phyloP scores from a whole-genome alignment of 2,113 vertebrate genomes.

The Pandion haliaetus region DNA sequence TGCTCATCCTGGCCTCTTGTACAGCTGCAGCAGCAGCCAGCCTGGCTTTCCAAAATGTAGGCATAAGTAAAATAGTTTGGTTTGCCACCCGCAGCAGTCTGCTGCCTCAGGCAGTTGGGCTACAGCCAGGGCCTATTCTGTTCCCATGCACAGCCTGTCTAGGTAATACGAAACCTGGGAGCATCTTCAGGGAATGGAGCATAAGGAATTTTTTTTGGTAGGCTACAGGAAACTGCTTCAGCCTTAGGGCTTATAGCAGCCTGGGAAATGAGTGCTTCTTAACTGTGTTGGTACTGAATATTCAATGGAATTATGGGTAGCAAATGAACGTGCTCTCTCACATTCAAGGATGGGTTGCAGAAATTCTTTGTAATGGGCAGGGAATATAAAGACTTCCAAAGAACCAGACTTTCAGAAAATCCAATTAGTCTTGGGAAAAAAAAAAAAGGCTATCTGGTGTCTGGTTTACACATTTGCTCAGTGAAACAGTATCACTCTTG shows the following conservation, averaged over 20 bases:
- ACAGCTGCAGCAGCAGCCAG: neutral
- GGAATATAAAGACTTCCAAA: neutral
- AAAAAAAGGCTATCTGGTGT: neutral
- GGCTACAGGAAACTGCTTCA: neutral
- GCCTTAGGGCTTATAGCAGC: neutral
- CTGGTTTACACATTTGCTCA: neutral
- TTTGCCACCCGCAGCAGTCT: neutral
- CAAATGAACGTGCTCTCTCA: neutral
- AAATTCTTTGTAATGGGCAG: neutral
- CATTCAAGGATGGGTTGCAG: neutral
- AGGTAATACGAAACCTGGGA: neutral
- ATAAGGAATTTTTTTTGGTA: neutral
- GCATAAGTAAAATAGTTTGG: neutral
- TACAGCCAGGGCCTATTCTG: neutral
- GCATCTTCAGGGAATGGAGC: neutral
- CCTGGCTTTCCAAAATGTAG: neutral
- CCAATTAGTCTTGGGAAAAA: neutral
- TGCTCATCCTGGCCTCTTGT: neutral
- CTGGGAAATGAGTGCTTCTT: neutral
- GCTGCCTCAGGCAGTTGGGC: neutral
- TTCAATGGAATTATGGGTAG: neutral
- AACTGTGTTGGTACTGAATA: neutral
- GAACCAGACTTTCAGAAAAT: neutral
- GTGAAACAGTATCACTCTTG: neutral
- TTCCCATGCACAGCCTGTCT: neutral